A percentile compares a stretch with the other conserved stretches of the same genome.
phyloP scores from a whole-genome alignment of 2,113 vertebrate genomes.

The Hyaena hyaena region DNA sequence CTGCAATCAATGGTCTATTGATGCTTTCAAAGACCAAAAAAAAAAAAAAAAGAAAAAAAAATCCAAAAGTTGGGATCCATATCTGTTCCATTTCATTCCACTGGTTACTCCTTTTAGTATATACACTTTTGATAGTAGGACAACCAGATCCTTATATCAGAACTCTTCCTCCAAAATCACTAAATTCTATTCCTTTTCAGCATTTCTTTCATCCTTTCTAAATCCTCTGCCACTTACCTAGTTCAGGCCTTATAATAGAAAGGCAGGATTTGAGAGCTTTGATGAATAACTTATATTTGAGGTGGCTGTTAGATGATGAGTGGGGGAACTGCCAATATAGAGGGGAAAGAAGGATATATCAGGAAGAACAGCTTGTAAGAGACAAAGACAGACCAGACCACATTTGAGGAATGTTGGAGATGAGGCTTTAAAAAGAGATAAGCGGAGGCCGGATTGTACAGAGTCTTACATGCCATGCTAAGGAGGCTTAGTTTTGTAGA shows the following conservation, averaged over 20 bases:
- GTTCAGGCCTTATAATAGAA: background rate
- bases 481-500: background rate
- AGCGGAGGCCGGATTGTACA: background rate
- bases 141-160: background rate
- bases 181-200: background rate
- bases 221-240: background rate
- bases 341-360: background rate
- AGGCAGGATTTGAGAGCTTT: constrained; percentile 3
- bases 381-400: background rate
- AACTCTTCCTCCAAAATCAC: background rate
- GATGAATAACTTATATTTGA: background rate
- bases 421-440: background rate
- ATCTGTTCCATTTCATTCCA: background rate
- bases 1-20: background rate
- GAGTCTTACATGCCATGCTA: background rate
- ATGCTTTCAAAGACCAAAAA: background rate
- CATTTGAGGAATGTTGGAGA: background rate
- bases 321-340: background rate
- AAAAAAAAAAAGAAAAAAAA: background rate
- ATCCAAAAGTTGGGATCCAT: background rate
- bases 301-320: background rate
- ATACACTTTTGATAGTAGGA: background rate
- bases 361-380: background rate
- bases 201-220: background rate
- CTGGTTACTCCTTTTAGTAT: background rate